Percentiles rank a stretch among this genome's conserved stretches.
phyloP scores from a whole-genome alignment of 2,113 vertebrate genomes.

The Natator depressus region DNA sequence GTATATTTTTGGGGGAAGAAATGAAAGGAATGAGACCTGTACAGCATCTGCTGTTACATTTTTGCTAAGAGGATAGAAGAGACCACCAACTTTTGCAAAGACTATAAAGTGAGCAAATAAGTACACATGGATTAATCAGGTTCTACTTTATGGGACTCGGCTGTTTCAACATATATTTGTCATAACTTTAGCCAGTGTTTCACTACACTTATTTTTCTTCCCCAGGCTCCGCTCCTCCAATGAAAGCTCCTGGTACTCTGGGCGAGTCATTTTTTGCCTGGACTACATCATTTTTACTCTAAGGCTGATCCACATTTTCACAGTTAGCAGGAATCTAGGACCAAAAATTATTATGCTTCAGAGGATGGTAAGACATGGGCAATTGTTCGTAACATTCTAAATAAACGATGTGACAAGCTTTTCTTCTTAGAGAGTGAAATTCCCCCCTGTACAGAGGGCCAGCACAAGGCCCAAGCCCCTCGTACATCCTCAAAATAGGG shows the following conservation, averaged over 20 bases:
- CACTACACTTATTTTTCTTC: background rate
- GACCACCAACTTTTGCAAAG: background rate
- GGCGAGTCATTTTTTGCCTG: slow-evolving; percentile 93
- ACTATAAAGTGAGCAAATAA: background rate
- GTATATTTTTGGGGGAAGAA: background rate
- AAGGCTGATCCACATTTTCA: slow-evolving; percentile 97
- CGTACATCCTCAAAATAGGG: slow-evolving; percentile 4
- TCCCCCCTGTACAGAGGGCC: background rate
- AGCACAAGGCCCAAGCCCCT: background rate
- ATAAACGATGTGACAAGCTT: slow-evolving; percentile 11
- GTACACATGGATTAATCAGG: background rate
- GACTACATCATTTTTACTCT: slow-evolving; percentile 98
- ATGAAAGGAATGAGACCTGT: background rate
- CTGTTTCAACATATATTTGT: background rate
- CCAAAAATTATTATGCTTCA: slow-evolving; percentile 98
- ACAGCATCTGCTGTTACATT: background rate
- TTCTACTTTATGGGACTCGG: background rate
- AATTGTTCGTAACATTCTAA: slow-evolving; percentile 26
- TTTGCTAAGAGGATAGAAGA: background rate
- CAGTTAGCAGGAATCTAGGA: slow-evolving; percentile 93
- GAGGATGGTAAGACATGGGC: slow-evolving; percentile 88
- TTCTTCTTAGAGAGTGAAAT: background rate
- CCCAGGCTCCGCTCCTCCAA: slow-evolving; percentile 77
- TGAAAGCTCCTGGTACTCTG: slow-evolving; percentile 83
- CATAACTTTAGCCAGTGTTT: background rate